phyloP scores from a whole-genome alignment of 2,888 invertebrate genomes.

The Acleris cristana region DNA sequence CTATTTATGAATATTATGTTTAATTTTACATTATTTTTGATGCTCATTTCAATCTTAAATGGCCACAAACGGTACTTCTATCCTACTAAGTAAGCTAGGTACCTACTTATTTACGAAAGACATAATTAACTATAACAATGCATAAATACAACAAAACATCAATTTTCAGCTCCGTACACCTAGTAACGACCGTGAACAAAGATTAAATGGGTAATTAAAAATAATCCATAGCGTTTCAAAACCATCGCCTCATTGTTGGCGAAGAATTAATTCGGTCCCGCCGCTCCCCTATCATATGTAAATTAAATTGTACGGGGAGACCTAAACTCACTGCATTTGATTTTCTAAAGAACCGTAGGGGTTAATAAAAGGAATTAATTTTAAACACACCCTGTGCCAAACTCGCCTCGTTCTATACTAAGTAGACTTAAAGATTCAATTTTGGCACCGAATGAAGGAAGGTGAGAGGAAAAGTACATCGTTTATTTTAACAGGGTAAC shows the following conservation, averaged over 20 bases:
- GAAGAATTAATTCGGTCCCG: conserved; percentile 64
- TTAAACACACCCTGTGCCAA: not conserved
- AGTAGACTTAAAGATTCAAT: too few relatives aligned
- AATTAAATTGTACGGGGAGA: conserved; percentile 58
- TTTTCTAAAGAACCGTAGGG: conserved; percentile 24
- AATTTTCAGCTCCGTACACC: not conserved
- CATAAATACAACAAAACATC: not conserved
- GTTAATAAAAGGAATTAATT: conserved; percentile 30
- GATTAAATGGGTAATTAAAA: conserved; percentile 36
- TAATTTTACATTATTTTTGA: too few relatives aligned
- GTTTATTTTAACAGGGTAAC: conserved; percentile 1
- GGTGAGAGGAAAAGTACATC: not conserved
- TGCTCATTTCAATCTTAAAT: too few relatives aligned
- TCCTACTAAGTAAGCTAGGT: too few relatives aligned
- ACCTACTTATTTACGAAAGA: too few relatives aligned
- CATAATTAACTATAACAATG: too few relatives aligned
- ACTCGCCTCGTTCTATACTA: too few relatives aligned
- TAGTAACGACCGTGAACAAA: conserved; percentile 16
- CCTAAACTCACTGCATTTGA: conserved; percentile 28
- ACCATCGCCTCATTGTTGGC: conserved; percentile 54
- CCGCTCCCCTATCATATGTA: conserved; percentile 60
- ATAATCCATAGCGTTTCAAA: conserved; percentile 44
- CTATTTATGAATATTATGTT: too few relatives aligned
- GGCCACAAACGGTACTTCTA: too few relatives aligned
- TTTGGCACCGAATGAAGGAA: too few relatives aligned